Percentiles rank a stretch among this genome's conserved stretches.
These are phyloP conservation scores for Lophura nycthemera DNA, from an alignment of 2,113 vertebrate genomes.

Conservation along the genomic window DNA sequence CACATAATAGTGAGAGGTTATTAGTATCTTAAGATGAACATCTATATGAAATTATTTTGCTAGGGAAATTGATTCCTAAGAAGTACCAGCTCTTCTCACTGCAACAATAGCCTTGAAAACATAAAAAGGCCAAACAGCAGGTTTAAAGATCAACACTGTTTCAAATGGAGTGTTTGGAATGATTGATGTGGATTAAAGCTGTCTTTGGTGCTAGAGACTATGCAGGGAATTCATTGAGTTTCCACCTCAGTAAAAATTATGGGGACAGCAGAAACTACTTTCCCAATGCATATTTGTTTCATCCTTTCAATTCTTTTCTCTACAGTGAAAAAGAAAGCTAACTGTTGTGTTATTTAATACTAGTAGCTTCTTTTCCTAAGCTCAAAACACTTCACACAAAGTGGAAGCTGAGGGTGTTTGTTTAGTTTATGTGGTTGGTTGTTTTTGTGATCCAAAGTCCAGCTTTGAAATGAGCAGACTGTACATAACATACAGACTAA, in stretches of 20 bases:
- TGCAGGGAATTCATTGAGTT: neutral
- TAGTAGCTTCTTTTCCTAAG: neutral
- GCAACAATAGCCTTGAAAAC: neutral
- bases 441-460: neutral
- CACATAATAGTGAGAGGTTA: neutral
- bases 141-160: neutral
- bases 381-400: neutral
- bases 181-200: neutral
- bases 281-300: fast-evolving
- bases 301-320: neutral
- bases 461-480: neutral
- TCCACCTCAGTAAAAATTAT: neutral
- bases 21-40: neutral
- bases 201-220: neutral
- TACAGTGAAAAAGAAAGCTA: neutral
- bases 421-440: neutral
- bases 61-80: neutral
- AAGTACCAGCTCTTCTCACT: neutral
- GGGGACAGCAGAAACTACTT: neutral
- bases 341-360: neutral
- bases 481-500: neutral
- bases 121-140: neutral
- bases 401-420: neutral
- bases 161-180: neutral
- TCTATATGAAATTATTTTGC: neutral